Base-by-base conservation (phyloP, 2,113 vertebrate species). In the Thamnophis sirtalis region DNA sequence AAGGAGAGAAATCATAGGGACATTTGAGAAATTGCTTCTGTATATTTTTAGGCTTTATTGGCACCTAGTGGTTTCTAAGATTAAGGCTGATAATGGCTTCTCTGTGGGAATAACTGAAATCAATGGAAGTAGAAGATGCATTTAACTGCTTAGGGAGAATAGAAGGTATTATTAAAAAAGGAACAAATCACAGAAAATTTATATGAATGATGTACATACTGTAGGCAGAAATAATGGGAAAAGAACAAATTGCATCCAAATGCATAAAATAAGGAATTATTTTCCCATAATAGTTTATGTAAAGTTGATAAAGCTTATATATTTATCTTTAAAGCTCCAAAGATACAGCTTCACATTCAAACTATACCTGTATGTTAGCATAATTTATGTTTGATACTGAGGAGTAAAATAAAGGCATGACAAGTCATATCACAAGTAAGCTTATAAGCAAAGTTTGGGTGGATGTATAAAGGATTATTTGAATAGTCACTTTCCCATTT, bases 1-100 rank as follows among this genome's bases (percentile, higher is more conserved):
- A 50, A 38, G 43, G 11, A n/a, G 26, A 92, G 49, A 7, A 84
- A 93, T 80, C 0, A 0, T 55, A 22, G 86, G 38, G 50, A 95
- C 80, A 63, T 84, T 93, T 63, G 48, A 92, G 60, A 93, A 95
- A 91, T 88, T 86, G 86, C n/a, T 92, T 93, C 92, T 89, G 24
- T 68, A 80, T 85, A 0, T 1, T 94, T 84, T 86, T 54, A 88
- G 85, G 88, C 63, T 85, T 94, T 94, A 92, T 86, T 95, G 92
- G 63, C 80, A 93, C 33, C 93, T 88, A 43, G 56, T 51, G 21
- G 91, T 88, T 93, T 11, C 17, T 60, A 89, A 93, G 91, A 86
- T 93, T 9, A 43, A 54, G 87, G 60, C 49, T 55, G 50, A 22
- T 94, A 38, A 92, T 90, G 94, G 89, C 58, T 0, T 7, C 92